These are phyloP conservation scores for Orestias chungarensis DNA, from an alignment of 2,797 vertebrate genomes.

Conservation along the genomic window DNA sequence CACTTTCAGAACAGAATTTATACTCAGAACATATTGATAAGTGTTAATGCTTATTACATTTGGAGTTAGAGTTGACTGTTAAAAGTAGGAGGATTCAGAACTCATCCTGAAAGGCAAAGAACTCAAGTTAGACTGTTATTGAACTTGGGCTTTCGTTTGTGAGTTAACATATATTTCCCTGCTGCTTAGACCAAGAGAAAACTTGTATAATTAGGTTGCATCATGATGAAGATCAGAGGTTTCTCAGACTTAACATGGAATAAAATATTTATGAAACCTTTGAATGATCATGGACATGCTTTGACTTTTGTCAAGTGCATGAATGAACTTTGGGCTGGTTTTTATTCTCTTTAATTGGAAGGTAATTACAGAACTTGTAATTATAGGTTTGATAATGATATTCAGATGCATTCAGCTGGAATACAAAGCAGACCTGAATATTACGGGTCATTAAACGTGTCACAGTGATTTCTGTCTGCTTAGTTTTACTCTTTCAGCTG, in stretches of 20 bases:
- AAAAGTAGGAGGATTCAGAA: background rate
- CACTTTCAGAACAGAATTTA: background rate
- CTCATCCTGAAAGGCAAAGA: background rate
- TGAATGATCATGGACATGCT: conserved; percentile 38
- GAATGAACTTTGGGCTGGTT: conserved; percentile 54
- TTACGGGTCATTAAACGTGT: conserved; percentile 58
- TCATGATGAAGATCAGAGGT: conserved; percentile 15
- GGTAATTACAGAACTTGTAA: conserved; percentile 56
- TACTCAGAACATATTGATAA: background rate
- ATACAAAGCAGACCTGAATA: conserved; percentile 52
- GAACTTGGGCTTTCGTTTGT: conserved; percentile 12
- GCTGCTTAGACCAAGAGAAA: conserved; percentile 11
- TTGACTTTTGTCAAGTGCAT: conserved; percentile 53
- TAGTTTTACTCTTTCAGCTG: conserved; percentile 41
- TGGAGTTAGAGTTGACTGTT: background rate
- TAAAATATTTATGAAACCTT: conserved; percentile 45
- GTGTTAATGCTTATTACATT: no score
- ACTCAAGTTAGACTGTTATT: conserved; percentile 2
- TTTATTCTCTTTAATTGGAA: conserved; percentile 48
- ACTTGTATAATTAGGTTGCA: conserved; percentile 32
- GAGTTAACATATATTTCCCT: conserved; percentile 15
- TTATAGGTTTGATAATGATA: conserved; percentile 26
- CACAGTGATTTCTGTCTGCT: conserved; percentile 46
- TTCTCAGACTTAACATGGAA: conserved; percentile 24
- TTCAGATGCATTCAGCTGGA: conserved; percentile 30